Evolutionary conservation across 1,140 invertebrate genomes (phyloP).

Genomic region (Coboldia fuscipes): DNA sequence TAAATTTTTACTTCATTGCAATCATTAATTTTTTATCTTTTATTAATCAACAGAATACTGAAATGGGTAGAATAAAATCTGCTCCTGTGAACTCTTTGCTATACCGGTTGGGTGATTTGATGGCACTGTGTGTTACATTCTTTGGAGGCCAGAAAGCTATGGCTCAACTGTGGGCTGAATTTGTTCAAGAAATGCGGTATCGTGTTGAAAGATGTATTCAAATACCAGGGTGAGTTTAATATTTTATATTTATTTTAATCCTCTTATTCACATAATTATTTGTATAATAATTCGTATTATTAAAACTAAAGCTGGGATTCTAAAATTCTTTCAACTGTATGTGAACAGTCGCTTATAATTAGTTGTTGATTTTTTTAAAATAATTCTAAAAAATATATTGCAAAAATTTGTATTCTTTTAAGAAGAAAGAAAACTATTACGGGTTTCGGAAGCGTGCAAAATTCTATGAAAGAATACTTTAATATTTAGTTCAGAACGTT

Average conservation of each 20-base stretch:
- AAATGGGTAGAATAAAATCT: conserved; percentile 18
- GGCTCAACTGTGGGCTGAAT: conserved; percentile 82
- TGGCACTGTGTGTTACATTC: conserved; percentile 53
- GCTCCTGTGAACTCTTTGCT: conserved; percentile 43
- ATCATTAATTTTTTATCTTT: too few species aligned
- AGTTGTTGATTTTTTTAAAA: too few species aligned
- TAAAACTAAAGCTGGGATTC: background rate
- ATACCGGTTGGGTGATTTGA: conserved; percentile 61
- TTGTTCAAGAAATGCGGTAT: conserved; percentile 72
- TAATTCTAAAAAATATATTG: too few species aligned
- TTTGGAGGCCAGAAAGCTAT: conserved; percentile 58
- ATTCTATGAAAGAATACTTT: too few species aligned
- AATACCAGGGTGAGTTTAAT: conserved; percentile 61
- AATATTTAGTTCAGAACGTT: too few species aligned
- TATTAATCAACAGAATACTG: too few species aligned
- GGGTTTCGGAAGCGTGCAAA: too few species aligned
- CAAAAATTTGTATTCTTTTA: too few species aligned
- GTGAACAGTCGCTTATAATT: too few species aligned
- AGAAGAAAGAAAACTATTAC: too few species aligned
- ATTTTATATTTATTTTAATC: conserved; percentile 7
- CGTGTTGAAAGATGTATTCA: conserved; percentile 64
- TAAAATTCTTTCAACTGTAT: background rate
- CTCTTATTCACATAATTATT: too few species aligned
- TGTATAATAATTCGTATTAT: background rate
- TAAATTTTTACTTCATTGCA: too few species aligned